These are phyloP conservation scores for Puma concolor DNA, from an alignment of 2,113 vertebrate species.

Conservation along the genomic window DNA sequence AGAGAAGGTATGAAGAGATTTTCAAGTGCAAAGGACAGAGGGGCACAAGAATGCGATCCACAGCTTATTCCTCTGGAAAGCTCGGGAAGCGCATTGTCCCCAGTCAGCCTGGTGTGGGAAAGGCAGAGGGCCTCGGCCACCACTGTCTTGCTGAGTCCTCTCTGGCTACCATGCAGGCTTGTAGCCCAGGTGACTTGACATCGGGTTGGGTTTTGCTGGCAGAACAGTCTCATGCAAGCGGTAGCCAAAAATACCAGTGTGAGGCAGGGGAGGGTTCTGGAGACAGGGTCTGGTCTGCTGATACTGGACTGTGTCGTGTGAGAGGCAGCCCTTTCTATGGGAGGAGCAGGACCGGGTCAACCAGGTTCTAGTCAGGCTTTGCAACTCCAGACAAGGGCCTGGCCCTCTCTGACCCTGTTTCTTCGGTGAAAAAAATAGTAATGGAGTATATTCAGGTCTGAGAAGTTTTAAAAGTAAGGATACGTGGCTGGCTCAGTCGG, in stretches of 20 bases:
- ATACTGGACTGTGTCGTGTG: not conserved
- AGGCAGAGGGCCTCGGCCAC: not conserved
- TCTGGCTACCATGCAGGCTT: not conserved
- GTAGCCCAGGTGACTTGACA: not conserved
- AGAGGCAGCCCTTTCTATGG: not conserved
- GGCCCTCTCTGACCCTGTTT: not conserved
- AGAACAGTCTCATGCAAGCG: not conserved
- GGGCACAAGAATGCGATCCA: not conserved
- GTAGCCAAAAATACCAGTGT: not conserved
- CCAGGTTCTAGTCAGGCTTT: not conserved
- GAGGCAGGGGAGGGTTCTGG: not conserved
- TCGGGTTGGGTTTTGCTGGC: not conserved
- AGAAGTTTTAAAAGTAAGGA: not conserved
- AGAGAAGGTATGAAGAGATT: slow-evolving; percentile 90
- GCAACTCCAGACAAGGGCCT: not conserved
- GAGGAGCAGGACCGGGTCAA: not conserved
- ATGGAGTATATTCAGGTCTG: not conserved
- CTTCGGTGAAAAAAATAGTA: not conserved
- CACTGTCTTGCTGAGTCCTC: not conserved
- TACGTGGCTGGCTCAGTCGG: not conserved
- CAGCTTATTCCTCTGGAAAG: not conserved
- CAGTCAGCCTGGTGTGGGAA: not conserved
- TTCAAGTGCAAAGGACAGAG: not conserved
- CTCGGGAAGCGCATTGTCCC: not conserved
- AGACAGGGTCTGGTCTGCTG: not conserved